Conservation (phyloP, 2,113 vertebrate species). For the Chloroceryle aenea region DNA sequence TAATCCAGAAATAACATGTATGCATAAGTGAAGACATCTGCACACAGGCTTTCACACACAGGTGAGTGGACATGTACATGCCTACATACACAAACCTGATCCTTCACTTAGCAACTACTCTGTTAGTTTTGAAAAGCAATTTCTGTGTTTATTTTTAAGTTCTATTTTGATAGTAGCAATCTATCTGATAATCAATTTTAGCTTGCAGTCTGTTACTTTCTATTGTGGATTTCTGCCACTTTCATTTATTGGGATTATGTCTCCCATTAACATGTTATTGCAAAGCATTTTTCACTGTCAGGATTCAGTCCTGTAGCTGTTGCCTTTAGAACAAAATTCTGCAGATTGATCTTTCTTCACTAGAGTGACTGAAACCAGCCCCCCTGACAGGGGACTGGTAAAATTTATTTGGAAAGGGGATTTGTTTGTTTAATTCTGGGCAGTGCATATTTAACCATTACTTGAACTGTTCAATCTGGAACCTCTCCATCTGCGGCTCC, state of each 20-base stretch:
- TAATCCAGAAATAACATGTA: background rate
- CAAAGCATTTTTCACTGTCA: slow-evolving; percentile 23
- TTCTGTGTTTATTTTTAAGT: background rate
- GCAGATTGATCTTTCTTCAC: background rate
- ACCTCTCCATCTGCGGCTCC: background rate
- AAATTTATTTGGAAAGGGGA: background rate
- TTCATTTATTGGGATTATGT: slow-evolving; percentile 21
- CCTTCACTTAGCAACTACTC: background rate
- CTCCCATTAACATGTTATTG: slow-evolving; percentile 5
- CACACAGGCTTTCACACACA: background rate
- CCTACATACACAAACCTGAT: accelerated
- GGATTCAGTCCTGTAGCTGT: background rate
- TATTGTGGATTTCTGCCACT: slow-evolving; percentile 8
- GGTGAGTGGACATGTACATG: background rate
- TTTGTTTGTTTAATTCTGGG: slow-evolving; percentile 15
- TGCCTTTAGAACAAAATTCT: background rate
- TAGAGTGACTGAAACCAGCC: background rate
- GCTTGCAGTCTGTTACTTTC: background rate
- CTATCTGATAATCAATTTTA: slow-evolving; percentile 17
- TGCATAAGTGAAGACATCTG: background rate
- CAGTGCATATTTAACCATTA: background rate
- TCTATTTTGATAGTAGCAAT: background rate
- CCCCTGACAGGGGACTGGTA: background rate
- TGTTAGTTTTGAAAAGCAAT: background rate
- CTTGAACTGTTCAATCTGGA: background rate